Conservation (phyloP, 2,888 invertebrate species). For the Formica aserva region DNA sequence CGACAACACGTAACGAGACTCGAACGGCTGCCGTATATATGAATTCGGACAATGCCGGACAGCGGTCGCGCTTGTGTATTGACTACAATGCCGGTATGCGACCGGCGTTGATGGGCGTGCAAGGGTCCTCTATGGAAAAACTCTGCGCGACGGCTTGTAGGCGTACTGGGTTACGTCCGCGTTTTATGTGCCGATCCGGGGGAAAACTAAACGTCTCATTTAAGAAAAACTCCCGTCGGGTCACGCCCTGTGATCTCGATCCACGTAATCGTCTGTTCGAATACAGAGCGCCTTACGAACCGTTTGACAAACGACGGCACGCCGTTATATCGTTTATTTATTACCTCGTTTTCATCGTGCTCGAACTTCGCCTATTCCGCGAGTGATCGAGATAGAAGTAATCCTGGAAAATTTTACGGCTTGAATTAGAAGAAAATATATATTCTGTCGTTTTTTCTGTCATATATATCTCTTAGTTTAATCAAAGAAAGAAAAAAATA, state of each 20-base stretch:
- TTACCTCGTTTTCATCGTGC: background rate
- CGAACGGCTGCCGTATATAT: constrained; percentile 69
- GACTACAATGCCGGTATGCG: constrained; percentile 63
- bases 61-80: constrained; percentile 48
- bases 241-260: constrained; percentile 72
- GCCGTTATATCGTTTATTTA: constrained; percentile 41
- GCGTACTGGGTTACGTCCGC: constrained; percentile 60
- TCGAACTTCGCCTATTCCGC: background rate
- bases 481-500: background rate
- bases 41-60: constrained; percentile 66
- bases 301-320: constrained; percentile 21
- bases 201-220: constrained; percentile 80
- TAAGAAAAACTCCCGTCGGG: constrained; percentile 72
- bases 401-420: background rate
- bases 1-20: constrained; percentile 66
- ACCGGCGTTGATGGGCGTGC: constrained; percentile 47
- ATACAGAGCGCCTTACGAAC: constrained; percentile 36
- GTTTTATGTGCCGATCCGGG: constrained; percentile 19
- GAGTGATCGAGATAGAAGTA: background rate
- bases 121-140: constrained; percentile 30
- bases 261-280: constrained; percentile 75
- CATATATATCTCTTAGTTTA: background rate
- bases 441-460: background rate
- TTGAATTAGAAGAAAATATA: background rate
- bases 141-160: constrained; percentile 43